A percentile compares a stretch with the other conserved stretches of the same genome.
These are phyloP conservation scores for Hirudinaria manillensis DNA, from an alignment of 2,888 invertebrate species.

Conservation along the genomic window DNA sequence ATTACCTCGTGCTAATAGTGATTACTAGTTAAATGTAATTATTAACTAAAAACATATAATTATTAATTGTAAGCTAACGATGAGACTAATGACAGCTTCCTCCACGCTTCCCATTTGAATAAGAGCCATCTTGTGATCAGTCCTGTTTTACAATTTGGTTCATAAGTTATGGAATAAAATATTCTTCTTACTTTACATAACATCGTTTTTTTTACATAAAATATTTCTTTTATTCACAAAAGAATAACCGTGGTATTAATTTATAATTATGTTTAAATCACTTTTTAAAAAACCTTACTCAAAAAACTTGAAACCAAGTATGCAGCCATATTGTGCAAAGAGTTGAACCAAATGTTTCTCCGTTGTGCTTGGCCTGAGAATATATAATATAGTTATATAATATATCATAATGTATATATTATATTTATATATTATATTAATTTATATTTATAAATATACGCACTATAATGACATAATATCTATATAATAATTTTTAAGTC, in stretches of 20 bases:
- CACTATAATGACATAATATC: not conserved
- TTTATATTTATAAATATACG: not conserved
- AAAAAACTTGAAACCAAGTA: conserved; percentile 93
- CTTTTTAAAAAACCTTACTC: conserved; percentile 63
- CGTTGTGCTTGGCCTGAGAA: conserved; percentile 74
- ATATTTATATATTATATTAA: not conserved
- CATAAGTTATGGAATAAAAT: too few species aligned
- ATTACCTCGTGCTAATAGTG: too few species aligned
- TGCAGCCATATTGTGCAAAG: conserved; percentile 75
- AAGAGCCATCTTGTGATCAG: conserved; percentile 98
- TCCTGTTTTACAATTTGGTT: conserved; percentile 62
- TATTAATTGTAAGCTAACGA: too few species aligned
- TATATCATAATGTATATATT: not conserved
- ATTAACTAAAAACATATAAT: too few species aligned
- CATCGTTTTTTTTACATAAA: too few species aligned
- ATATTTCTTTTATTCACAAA: not conserved
- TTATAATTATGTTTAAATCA: too few species aligned
- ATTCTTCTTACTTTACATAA: not conserved
- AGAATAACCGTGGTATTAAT: not conserved
- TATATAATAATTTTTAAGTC: not conserved
- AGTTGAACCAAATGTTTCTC: conserved; percentile 89
- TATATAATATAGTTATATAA: not conserved
- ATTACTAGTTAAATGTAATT: too few species aligned
- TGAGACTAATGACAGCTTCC: conserved; percentile 89
- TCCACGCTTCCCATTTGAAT: conserved; percentile 90